A percentile compares a stretch with the other conserved stretches of the same genome.
phyloP scores from a whole-genome alignment of 1,140 invertebrate genomes.

The Atopsyche davidsoni region DNA sequence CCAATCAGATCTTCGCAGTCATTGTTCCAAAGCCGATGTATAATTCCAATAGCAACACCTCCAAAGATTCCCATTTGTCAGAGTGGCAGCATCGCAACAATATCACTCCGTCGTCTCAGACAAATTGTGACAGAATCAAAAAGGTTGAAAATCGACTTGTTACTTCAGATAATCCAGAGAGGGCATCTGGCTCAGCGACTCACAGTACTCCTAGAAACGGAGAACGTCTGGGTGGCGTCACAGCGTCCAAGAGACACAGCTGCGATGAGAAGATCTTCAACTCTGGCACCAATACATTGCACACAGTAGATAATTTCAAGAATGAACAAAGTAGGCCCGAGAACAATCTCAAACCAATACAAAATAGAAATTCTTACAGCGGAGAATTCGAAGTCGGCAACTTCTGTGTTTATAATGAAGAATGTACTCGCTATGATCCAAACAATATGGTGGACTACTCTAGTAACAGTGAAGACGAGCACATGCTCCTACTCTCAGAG shows the following conservation, averaged over 20 bases:
- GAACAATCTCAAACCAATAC: neutral
- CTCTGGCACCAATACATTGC: neutral
- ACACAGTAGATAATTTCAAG: neutral
- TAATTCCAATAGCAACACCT: constrained; percentile 1
- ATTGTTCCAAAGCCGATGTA: constrained; percentile 42
- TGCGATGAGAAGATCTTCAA: constrained; percentile 39
- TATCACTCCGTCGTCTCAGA: no score
- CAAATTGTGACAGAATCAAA: no score
- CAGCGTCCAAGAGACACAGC: constrained; percentile 37
- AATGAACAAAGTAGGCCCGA: neutral
- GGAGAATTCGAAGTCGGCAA: constrained; percentile 24
- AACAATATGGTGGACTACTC: constrained; percentile 36
- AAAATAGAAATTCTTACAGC: constrained; percentile 25
- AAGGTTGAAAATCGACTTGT: no score
- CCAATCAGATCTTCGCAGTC: constrained; percentile 43
- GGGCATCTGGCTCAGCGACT: no score
- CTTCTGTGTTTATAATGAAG: constrained; percentile 22
- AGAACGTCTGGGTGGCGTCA: neutral
- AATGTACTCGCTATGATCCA: no score
- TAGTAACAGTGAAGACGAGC: constrained; percentile 44
- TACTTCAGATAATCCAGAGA: no score
- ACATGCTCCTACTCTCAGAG: constrained; percentile 44
- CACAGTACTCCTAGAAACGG: neutral
- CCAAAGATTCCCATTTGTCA: no score
- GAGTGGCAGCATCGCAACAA: no score